These are phyloP conservation scores for Notechis scutatus DNA, from an alignment of 2,113 vertebrate genomes.

Conservation along the genomic window DNA sequence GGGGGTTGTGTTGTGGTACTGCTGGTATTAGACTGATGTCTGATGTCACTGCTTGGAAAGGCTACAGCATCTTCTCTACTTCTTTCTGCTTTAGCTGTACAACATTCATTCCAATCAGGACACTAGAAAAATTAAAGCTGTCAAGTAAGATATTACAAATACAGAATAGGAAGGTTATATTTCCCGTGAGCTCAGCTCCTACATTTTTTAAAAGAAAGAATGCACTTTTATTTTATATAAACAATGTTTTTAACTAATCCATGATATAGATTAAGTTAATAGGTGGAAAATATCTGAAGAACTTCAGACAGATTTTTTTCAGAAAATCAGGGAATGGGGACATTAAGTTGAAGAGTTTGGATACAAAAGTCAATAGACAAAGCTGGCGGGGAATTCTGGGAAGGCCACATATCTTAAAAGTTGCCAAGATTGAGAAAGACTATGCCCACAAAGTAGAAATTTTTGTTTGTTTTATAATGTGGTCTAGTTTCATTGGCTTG, in stretches of 20 bases:
- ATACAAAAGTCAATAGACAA: background rate
- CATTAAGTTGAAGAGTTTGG: background rate
- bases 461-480: background rate
- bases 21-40: background rate
- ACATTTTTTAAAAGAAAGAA: background rate
- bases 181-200: background rate
- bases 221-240: background rate
- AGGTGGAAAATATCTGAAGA: background rate
- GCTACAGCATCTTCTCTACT: background rate
- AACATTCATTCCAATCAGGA: background rate
- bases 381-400: background rate
- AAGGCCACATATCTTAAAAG: background rate
- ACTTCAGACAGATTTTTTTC: background rate
- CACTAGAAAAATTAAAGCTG: background rate
- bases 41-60: background rate
- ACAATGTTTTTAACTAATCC: background rate
- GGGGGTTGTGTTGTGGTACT: background rate
- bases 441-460: background rate
- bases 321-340: background rate
- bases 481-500: background rate
- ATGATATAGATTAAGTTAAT: background rate
- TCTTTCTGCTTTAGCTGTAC: background rate
- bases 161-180: background rate
- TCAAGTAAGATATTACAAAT: background rate
- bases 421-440: background rate